Evolutionary conservation across 2,797 vertebrate species (phyloP).

Genomic region (Crenichthys baileyi): DNA sequence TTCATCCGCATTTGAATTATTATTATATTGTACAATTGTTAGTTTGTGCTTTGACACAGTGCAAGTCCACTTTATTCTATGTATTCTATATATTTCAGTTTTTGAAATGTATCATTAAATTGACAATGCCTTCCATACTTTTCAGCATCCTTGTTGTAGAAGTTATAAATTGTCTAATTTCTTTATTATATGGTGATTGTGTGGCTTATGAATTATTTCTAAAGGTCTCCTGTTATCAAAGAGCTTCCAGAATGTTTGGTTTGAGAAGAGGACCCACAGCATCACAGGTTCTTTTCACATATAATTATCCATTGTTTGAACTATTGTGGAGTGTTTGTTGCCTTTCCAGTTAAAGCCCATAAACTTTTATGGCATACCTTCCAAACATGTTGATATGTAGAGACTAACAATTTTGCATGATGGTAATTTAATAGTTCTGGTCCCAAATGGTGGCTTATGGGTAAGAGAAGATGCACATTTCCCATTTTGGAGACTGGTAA

Average conservation of each 20-base stretch:
- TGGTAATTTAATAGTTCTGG: too few relatives aligned
- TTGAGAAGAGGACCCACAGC: neutral
- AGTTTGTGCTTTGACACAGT: neutral
- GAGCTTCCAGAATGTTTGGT: neutral
- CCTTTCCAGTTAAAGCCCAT: neutral
- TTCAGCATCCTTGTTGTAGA: neutral
- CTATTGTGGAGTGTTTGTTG: neutral
- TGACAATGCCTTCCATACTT: neutral
- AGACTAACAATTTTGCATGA: too few relatives aligned
- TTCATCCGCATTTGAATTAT: conserved; percentile 33
- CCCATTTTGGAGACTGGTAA: too few relatives aligned
- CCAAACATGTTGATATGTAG: too few relatives aligned
- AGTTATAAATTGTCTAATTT: neutral
- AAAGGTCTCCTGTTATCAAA: neutral
- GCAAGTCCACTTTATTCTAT: neutral
- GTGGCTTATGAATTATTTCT: neutral
- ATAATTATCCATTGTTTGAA: neutral
- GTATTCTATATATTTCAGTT: neutral
- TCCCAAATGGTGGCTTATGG: too few relatives aligned
- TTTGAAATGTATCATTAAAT: neutral
- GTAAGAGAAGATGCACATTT: too few relatives aligned
- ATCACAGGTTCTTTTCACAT: neutral
- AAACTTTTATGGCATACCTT: neutral
- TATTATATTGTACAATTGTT: neutral
- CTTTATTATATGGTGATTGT: neutral